Evolutionary conservation across 2,888 invertebrate species (phyloP).

Genomic region (Xestia xanthographa): DNA sequence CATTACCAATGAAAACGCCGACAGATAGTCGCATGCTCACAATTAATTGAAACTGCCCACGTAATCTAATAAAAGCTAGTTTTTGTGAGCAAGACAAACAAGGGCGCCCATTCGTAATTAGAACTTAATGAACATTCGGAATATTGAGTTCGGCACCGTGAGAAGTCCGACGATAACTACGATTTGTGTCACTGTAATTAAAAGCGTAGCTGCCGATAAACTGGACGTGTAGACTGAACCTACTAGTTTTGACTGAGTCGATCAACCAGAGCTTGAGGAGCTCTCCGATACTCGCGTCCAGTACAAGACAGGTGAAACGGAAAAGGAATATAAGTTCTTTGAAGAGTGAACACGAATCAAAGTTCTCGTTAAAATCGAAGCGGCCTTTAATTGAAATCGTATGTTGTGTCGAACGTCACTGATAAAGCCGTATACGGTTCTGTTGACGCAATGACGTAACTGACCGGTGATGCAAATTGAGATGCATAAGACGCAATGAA

Average conservation of each 20-base stretch:
- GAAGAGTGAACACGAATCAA: slow-evolving; percentile 78
- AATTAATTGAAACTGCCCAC: slow-evolving; percentile 90
- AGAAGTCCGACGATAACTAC: slow-evolving; percentile 89
- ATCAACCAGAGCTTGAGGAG: slow-evolving; percentile 79
- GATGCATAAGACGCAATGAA: slow-evolving; percentile 73
- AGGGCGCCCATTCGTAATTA: slow-evolving; percentile 90
- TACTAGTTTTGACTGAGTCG: slow-evolving; percentile 86
- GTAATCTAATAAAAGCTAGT: slow-evolving; percentile 90
- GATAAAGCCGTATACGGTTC: slow-evolving; percentile 82
- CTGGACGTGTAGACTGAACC: slow-evolving; percentile 83
- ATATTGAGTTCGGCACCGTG: slow-evolving; percentile 89
- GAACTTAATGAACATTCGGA: slow-evolving; percentile 89
- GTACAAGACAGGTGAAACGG: slow-evolving; percentile 59
- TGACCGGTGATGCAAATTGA: slow-evolving; percentile 76
- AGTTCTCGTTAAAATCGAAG: slow-evolving; percentile 86
- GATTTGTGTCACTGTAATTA: slow-evolving; percentile 91
- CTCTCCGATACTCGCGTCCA: slow-evolving; percentile 69
- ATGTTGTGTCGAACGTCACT: slow-evolving; percentile 85
- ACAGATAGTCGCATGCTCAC: slow-evolving; percentile 86
- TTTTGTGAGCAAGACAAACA: slow-evolving; percentile 89
- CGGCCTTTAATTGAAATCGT: slow-evolving; percentile 89
- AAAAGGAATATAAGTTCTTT: slow-evolving; percentile 76
- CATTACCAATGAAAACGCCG: slow-evolving; percentile 87
- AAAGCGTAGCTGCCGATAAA: slow-evolving; percentile 90
- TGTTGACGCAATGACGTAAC: slow-evolving; percentile 76